These are phyloP conservation scores for Zosterops borbonicus DNA, from an alignment of 2,113 vertebrate genomes.

Conservation along the genomic window DNA sequence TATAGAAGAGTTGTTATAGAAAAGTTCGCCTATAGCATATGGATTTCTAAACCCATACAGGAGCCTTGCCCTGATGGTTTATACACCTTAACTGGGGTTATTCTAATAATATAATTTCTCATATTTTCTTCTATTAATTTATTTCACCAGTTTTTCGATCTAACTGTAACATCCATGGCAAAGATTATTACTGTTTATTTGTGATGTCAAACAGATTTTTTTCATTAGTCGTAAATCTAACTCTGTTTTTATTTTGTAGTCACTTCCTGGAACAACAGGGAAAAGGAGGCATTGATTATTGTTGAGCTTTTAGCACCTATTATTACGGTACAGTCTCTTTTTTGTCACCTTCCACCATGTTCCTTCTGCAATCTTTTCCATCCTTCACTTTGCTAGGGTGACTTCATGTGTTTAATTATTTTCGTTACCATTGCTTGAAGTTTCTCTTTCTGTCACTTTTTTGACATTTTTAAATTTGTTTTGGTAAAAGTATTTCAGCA, in stretches of 20 bases:
- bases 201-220: not conserved
- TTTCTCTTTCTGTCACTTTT: not conserved
- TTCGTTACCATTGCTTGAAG: not conserved
- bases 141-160: accelerated
- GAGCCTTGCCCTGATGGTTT: not conserved
- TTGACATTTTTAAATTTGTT: not conserved
- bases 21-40: not conserved
- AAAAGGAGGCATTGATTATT: not conserved
- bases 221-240: not conserved
- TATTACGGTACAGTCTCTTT: not conserved
- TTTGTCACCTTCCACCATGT: not conserved
- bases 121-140: not conserved
- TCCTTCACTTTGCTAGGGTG: not conserved
- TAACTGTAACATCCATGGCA: not conserved
- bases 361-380: not conserved
- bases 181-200: not conserved
- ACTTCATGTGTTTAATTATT: not conserved
- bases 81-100: not conserved
- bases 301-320: not conserved
- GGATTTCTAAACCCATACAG: not conserved
- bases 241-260: not conserved
- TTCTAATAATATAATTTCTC: not conserved
- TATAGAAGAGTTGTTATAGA: not conserved
- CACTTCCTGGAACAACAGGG: not conserved
- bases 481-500: not conserved